Base-by-base conservation (phyloP, 2,797 vertebrate genomes). In the Aulostomus chinensis region DNA sequence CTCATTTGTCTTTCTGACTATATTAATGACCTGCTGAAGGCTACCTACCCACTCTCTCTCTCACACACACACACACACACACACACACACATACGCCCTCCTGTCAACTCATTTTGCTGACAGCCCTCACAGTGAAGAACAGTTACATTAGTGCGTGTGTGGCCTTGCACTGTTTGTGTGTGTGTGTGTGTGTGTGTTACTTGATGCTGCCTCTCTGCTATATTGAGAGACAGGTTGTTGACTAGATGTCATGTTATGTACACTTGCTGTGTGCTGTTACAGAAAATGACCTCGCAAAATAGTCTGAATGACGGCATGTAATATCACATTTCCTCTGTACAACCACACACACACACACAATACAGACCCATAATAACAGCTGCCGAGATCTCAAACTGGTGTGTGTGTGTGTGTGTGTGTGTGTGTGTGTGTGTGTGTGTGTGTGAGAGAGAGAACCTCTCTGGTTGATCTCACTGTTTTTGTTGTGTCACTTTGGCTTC, bases 1-100 rank as follows among this genome's bases (percentile, higher is more conserved):
- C 24, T 28, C 58, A 22, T 61, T 22, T 7, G 39, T 52, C 53
- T 54, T 13, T 4, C 15, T 37, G 29, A 3, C 22, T 4, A 25
- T 59, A 49, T 72, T 78, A 59, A 83, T 60, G 69, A 62, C 62
- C 69, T 20, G 28, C 60, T 73, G 58, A 61, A 71, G 41, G 30
- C 68, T 55, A 51, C 55, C 49, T 62, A 43, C 48, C 39, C 48
- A 18, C 41, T n/a, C 22, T 9, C 4, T 2, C 38, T 1, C 38
- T 7, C 29, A 15, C 49, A 26, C 16, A 7, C 25, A 57, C 10
- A 36, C 34, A 32, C 43, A 16, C 37, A 17, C 15, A 22, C 18
- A 36, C 17, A 20, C 33, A 29, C 8, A 36, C 20, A 52, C 20
- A 22, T 12, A 8, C n/a, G n/a, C n/a, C n/a, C n/a, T n/a, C n/a